Evolutionary conservation across 2,113 vertebrate species (phyloP).

Genomic region (Eira barbara): DNA sequence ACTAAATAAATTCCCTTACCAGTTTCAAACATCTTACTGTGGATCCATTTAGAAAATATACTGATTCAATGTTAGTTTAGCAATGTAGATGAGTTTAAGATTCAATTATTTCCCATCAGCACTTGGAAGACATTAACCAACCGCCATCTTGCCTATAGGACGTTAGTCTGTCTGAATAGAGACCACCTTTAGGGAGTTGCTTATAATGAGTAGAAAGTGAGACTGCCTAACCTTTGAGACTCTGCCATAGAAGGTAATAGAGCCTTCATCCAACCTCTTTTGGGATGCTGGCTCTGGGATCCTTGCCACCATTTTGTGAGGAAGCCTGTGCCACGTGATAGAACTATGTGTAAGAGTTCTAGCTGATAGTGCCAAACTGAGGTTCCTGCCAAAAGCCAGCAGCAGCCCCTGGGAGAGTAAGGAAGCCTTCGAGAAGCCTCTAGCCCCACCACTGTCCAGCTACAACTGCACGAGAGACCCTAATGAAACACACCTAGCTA

Average conservation of each 20-base stretch:
- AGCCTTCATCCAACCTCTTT: not conserved
- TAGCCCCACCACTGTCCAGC: not conserved
- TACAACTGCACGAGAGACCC: not conserved
- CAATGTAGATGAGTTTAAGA: not conserved
- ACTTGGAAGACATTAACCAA: not conserved
- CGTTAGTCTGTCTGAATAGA: not conserved
- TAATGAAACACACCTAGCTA: not conserved
- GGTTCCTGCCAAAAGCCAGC: not conserved
- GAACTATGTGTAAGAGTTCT: not conserved
- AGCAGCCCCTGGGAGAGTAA: not conserved
- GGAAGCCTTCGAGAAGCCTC: not conserved
- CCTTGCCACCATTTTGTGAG: not conserved
- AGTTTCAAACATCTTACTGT: constrained; percentile 6
- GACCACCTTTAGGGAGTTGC: not conserved
- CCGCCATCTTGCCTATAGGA: not conserved
- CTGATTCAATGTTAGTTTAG: not conserved
- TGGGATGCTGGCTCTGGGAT: not conserved
- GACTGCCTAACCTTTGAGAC: not conserved
- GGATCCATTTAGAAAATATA: constrained; percentile 5
- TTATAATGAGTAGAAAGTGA: not conserved
- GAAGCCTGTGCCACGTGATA: not conserved
- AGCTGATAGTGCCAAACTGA: not conserved
- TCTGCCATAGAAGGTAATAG: not conserved
- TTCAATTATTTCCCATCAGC: not conserved
- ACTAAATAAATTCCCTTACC: not conserved